These are phyloP conservation scores for Oceanodroma tethys DNA, from an alignment of 2,113 vertebrate genomes.

Conservation along the genomic window DNA sequence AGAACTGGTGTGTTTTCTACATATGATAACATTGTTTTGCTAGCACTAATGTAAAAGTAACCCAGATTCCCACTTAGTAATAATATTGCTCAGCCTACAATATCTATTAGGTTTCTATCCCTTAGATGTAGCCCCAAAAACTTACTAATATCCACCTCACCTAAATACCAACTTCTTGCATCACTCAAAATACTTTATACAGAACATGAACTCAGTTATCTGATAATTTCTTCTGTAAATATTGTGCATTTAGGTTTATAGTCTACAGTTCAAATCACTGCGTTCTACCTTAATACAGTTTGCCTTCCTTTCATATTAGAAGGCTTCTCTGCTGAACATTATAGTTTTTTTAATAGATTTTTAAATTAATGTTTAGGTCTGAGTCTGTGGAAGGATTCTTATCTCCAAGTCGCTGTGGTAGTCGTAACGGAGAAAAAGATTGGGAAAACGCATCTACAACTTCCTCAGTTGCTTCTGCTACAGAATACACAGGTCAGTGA, in stretches of 20 bases:
- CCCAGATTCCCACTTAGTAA: not conserved
- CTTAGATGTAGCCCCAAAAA: not conserved
- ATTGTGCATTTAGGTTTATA: not conserved
- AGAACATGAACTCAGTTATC: not conserved
- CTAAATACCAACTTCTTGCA: not conserved
- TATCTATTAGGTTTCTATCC: not conserved
- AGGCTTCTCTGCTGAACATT: not conserved
- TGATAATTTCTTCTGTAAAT: not conserved
- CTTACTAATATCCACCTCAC: not conserved
- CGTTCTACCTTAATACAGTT: not conserved
- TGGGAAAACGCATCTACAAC: slow-evolving; percentile 97
- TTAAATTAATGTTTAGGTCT: slow-evolving; percentile 74
- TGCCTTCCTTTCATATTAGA: not conserved
- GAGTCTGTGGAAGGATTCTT: slow-evolving; percentile 94
- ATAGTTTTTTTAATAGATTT: not conserved
- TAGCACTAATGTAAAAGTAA: not conserved
- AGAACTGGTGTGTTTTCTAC: not conserved
- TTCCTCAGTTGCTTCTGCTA: slow-evolving; percentile 93
- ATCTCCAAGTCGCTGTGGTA: slow-evolving; percentile 88
- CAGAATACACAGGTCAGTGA: slow-evolving; percentile 91
- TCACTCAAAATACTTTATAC: not conserved
- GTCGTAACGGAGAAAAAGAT: slow-evolving; percentile 95
- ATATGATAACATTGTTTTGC: not conserved
- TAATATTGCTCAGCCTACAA: not conserved
- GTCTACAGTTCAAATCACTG: not conserved